phyloP scores from a whole-genome alignment of 2,113 vertebrate genomes.

The Anser cygnoides region DNA sequence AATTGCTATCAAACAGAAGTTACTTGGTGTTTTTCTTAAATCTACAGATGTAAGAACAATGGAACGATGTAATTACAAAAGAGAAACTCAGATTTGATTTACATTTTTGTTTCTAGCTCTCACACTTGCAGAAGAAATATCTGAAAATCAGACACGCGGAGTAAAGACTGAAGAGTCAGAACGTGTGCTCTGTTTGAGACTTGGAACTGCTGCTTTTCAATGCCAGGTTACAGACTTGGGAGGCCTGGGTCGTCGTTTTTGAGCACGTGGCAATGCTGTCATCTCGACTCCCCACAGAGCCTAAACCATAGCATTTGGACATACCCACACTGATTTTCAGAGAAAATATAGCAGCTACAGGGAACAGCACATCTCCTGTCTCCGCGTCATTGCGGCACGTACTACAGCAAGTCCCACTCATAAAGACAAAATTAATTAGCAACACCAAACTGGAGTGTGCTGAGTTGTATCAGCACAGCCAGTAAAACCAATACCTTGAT shows the following conservation, averaged over 20 bases:
- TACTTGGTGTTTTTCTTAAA: not conserved
- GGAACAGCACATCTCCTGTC: not conserved
- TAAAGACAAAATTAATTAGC: not conserved
- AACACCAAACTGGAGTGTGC: fast-evolving
- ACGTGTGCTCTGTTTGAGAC: not conserved
- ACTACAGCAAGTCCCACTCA: not conserved
- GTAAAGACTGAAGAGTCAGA: not conserved
- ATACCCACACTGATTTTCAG: not conserved
- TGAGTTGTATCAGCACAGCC: not conserved
- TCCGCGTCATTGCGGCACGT: not conserved
- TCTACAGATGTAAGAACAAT: not conserved
- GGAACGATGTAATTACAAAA: not conserved
- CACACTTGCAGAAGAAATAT: not conserved
- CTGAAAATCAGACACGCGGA: not conserved
- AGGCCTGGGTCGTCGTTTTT: not conserved
- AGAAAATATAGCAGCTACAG: not conserved
- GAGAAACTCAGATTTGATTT: not conserved
- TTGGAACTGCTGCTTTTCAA: not conserved
- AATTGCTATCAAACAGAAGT: not conserved
- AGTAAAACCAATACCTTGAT: not conserved
- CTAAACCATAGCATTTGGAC: not conserved
- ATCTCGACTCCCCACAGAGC: not conserved
- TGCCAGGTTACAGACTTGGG: not conserved
- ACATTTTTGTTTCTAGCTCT: not conserved
- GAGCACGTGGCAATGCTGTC: not conserved